Evolutionary conservation across 2,113 vertebrate genomes (phyloP).

Genomic region (Galbula dea): DNA sequence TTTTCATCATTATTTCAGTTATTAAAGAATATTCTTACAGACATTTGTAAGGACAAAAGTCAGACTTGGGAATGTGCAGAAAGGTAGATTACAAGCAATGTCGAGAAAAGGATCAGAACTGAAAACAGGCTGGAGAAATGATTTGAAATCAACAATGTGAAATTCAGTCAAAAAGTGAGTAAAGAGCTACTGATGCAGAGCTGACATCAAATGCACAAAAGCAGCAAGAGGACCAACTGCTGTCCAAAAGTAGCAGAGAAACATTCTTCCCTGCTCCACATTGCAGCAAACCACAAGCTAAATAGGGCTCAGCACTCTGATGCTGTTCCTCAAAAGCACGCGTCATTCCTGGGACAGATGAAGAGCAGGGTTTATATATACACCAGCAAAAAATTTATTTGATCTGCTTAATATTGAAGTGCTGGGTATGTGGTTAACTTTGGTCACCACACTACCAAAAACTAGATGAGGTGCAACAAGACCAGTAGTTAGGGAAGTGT

Average conservation of each 20-base stretch:
- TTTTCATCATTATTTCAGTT: background rate
- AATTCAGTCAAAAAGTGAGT: background rate
- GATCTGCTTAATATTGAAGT: background rate
- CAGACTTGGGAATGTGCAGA: background rate
- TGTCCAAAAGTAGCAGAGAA: background rate
- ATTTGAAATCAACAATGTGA: background rate
- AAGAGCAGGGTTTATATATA: background rate
- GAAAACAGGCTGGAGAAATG: background rate
- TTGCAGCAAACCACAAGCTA: fast-evolving
- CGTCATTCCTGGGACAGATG: background rate
- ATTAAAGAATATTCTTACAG: background rate
- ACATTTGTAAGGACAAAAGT: background rate
- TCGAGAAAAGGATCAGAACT: background rate
- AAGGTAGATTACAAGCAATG: background rate
- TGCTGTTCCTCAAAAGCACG: background rate
- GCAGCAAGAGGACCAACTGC: background rate
- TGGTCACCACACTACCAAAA: background rate
- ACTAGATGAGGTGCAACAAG: background rate
- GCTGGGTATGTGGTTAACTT: background rate
- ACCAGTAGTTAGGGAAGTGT: background rate
- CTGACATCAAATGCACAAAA: background rate
- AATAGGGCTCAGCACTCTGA: background rate
- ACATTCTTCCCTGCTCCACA: fast-evolving
- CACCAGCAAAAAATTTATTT: background rate
- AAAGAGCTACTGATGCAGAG: background rate